phyloP scores from a whole-genome alignment of 1,140 invertebrate species.

The Zaprionus ghesquierei region DNA sequence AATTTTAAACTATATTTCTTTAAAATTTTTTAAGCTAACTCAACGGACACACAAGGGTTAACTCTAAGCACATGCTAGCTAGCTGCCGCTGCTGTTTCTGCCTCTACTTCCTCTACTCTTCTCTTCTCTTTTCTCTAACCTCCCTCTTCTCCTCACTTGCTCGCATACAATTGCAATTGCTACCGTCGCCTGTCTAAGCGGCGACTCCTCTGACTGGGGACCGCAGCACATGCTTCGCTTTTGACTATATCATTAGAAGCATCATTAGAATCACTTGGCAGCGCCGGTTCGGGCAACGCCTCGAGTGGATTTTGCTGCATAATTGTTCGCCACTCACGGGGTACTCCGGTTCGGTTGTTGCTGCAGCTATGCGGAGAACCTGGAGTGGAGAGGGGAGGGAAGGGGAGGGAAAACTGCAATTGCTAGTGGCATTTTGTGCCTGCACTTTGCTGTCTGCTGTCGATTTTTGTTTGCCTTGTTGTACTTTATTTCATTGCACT shows the following conservation, averaged over 20 bases:
- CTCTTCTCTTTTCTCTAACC: background rate
- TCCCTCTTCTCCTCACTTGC: background rate
- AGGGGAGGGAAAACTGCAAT: background rate
- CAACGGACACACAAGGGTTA: conserved; percentile 3
- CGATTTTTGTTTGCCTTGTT: conserved; percentile 60
- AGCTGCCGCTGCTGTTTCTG: no score
- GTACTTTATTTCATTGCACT: conserved; percentile 44
- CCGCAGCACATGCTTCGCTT: conserved; percentile 56
- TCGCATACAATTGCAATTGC: conserved; percentile 30
- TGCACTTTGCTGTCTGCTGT: conserved; percentile 30
- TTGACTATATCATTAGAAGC: conserved; percentile 81
- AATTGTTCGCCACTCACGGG: conserved; percentile 50
- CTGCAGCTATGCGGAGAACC: no score
- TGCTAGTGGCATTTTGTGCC: background rate
- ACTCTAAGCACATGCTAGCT: conserved; percentile 36
- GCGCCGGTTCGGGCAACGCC: conserved; percentile 73
- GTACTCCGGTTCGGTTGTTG: background rate
- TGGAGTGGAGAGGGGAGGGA: background rate
- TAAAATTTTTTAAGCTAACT: no score
- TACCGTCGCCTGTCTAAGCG: conserved; percentile 39
- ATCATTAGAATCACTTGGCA: conserved; percentile 81
- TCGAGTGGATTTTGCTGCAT: conserved; percentile 74
- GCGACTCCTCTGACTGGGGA: conserved; percentile 14
- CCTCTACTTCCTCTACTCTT: background rate
- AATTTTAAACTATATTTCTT: background rate